Evolutionary conservation across 2,888 invertebrate species (phyloP).

Genomic region (Bruchidius siliquastri): DNA sequence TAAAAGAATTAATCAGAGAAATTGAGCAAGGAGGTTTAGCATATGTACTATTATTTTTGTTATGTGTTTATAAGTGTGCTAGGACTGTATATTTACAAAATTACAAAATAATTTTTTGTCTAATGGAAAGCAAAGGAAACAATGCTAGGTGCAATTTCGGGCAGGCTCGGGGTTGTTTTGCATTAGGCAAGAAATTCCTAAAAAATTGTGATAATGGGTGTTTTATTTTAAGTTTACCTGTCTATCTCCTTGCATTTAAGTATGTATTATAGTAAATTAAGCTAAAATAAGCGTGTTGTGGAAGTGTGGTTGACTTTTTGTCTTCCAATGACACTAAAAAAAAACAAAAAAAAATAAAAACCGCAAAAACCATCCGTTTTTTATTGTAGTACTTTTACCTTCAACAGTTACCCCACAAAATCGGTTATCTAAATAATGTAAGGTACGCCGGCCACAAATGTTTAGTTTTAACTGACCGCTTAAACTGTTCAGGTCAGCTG

Average conservation of each 20-base stretch:
- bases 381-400: no score
- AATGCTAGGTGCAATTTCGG: slow-evolving; percentile 9
- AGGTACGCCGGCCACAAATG: no score
- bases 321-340: slow-evolving; percentile 45
- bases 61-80: slow-evolving; percentile 19
- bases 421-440: no score
- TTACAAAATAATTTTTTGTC: slow-evolving; percentile 22
- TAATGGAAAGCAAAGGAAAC: slow-evolving; percentile 4
- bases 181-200: slow-evolving; percentile 23
- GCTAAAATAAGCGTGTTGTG: slow-evolving; percentile 34
- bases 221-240: slow-evolving; percentile 29
- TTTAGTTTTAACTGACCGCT: no score
- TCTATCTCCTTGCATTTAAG: slow-evolving; percentile 38
- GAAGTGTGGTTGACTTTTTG: slow-evolving; percentile 27
- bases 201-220: slow-evolving; percentile 36
- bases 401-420: no score
- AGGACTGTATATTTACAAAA: slow-evolving; percentile 21
- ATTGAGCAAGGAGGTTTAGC: slow-evolving; percentile 6
- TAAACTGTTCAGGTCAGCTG: no score
- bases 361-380: neutral
- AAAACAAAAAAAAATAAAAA: slow-evolving; percentile 3
- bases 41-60: slow-evolving; percentile 14
- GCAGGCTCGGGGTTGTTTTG: slow-evolving; percentile 8
- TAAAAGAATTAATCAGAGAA: slow-evolving; percentile 2
- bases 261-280: slow-evolving; percentile 23